phyloP scores from a whole-genome alignment of 2,113 vertebrate genomes.

The Macquaria australasica region DNA sequence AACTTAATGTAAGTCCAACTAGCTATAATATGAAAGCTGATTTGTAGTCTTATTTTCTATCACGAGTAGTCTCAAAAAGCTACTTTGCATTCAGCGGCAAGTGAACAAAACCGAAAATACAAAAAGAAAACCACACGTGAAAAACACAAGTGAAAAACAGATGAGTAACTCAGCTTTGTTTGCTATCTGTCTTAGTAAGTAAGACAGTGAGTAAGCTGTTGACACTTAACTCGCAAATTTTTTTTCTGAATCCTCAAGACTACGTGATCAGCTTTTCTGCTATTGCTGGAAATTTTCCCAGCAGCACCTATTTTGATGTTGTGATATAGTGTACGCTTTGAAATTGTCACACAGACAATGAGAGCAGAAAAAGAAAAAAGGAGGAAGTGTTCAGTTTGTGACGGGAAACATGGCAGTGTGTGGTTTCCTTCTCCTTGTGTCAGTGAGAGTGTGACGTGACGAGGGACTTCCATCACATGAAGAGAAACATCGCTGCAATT shows the following conservation, averaged over 20 bases:
- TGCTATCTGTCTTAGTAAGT: background rate
- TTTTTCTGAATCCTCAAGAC: background rate
- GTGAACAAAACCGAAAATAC: background rate
- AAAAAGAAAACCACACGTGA: background rate
- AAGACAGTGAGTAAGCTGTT: background rate
- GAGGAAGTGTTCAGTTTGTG: slow-evolving; percentile 78
- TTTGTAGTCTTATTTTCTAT: background rate
- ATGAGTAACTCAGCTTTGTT: background rate
- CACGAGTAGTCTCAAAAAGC: background rate
- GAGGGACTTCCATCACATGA: slow-evolving; percentile 68
- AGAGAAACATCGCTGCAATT: background rate
- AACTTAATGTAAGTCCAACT: background rate
- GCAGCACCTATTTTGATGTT: slow-evolving; percentile 24
- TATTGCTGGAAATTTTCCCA: slow-evolving; percentile 16
- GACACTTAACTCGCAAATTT: background rate
- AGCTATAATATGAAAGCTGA: background rate
- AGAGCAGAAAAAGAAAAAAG: slow-evolving; percentile 39
- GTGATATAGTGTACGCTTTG: slow-evolving; percentile 22
- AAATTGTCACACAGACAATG: slow-evolving; percentile 44
- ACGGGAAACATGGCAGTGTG: slow-evolving; percentile 72
- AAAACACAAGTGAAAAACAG: background rate
- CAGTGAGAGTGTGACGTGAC: slow-evolving; percentile 57
- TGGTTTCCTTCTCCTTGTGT: slow-evolving; percentile 77
- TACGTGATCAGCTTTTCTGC: background rate
- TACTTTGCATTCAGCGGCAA: background rate